Conservation (phyloP, 2,888 invertebrate species). For the Agrypnus murinus region DNA sequence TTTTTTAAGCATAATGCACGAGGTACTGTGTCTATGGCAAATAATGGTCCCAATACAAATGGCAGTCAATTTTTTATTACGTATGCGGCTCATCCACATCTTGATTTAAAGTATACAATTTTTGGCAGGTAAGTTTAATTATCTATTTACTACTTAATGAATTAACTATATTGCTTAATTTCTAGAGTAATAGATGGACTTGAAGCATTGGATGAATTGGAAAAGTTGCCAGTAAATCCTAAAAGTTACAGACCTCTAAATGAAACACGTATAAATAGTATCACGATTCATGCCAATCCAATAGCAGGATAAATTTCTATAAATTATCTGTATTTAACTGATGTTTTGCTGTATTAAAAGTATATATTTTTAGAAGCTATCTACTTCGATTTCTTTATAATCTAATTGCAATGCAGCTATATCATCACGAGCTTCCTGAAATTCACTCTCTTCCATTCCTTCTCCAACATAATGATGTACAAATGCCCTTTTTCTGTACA, state of each 20-base stretch:
- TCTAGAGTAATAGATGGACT: constrained; percentile 97
- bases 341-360: constrained; percentile 24
- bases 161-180: constrained; percentile 18
- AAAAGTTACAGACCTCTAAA: constrained; percentile 92
- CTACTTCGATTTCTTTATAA: constrained; percentile 79
- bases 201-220: constrained; percentile 95
- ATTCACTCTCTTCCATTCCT: constrained; percentile 82
- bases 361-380: constrained; percentile 48
- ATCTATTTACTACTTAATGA: not conserved
- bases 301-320: constrained; percentile 81
- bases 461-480: constrained; percentile 90
- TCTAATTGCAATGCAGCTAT: constrained; percentile 78
- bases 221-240: constrained; percentile 94
- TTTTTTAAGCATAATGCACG: constrained; percentile 84
- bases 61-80: constrained; percentile 98
- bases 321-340: constrained; percentile 16
- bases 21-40: constrained; percentile 97
- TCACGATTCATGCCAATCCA: constrained; percentile 99
- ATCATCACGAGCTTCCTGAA: constrained; percentile 77
- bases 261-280: constrained; percentile 89
- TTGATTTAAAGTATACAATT: constrained; percentile 97
- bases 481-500: constrained; percentile 90
- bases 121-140: constrained; percentile 89
- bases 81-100: constrained; percentile 94
- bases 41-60: constrained; percentile 98